Evolutionary conservation across 2,888 invertebrate species (phyloP), one percentile per base, ranked within the genome.

Genomic region (Perdita meconis): DNA sequence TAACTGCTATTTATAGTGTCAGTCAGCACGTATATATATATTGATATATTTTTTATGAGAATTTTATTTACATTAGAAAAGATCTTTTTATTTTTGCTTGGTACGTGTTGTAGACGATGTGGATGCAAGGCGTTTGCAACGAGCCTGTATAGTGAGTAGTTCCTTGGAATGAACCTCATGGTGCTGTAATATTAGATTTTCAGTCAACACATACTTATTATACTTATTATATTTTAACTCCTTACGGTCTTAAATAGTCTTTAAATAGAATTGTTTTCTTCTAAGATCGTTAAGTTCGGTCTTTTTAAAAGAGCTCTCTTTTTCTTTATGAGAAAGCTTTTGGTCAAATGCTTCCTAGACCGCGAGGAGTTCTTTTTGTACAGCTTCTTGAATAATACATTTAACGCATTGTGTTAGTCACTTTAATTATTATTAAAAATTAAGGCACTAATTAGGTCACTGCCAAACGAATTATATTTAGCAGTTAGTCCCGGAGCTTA

Each of bases 381-480:
- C 90, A 91, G 91, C 90, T 91, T 91, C 81, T 89, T 88, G 86
- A 90, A 88, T 86, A 86, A 87, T 88, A 86, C 82, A 84, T 72
- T 81, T 89, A 89, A 87, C 84, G 87, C 89, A 85, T 89, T 81
- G 82, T 71, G 71, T 85, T 89, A 88, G 86, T 87, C 86, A 88
- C 85, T 71, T 84, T 84, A 88, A 86, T 72, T 73, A 86, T 84
- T 72, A 75, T 84, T 80, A 74, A 78, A 83, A 81, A 63, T 8
- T 73, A 81, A 83, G 79, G 84, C 81, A 78, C 84, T 67, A 80
- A 77, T 85, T 63, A 75, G 84, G 74, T 87, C 89, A 90, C 89
- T 91, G 90, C 89, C 90, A 89, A 86, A 85, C 74, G 78, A 85
- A 80, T 83, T 81, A 86, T 88, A 87, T 86, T 88, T 86, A 82